Base-by-base conservation (phyloP, 2,797 vertebrate species). In the Pangasius larnaudii region DNA sequence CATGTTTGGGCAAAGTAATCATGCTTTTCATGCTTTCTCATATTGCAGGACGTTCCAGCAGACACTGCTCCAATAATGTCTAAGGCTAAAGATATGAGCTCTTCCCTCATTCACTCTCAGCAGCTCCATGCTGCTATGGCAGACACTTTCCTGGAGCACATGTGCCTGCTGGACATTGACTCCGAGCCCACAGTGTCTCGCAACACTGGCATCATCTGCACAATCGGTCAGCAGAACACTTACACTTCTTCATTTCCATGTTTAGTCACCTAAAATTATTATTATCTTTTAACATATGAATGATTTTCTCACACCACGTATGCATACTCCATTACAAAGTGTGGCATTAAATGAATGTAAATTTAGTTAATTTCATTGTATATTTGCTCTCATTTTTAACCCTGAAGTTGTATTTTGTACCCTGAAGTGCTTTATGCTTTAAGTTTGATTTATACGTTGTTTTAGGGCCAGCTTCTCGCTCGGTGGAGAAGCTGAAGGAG, bases 191-290 rank as follows among this genome's bases (percentile, higher is more conserved):
- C 97, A 83, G 96, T 96, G 0, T 97, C 98, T 22, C 97, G 98
- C 46, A 99, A 99, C 96, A 99, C 99, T 0, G 98, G 98, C 95
- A 99, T 99, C 93, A 96, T 99, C 94, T 99, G 99, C 93, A 99
- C 99, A 87, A 99, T 99, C 0, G 99, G 99, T 99, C 93, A 87
- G 97, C 65, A 18, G 4, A n/a, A 6, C 36, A 59, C 75, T 80
- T 14, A n/a, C 75, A 39, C 53, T 11, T 72, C 13, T 30, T 39
- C 65, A 58, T 16, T 46, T 9, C 16, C 42, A 81, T 7, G 0
- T 39, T 18, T 14, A 65, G 3, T 58, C n/a, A 42, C 9, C 8
- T 49, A 33, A 33, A 56, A 13, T 39, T 18, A 71, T 10, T 49
- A 18, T 22, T 39, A 11, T 24, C 0, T 1, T n/a, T 39, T 39